Percentiles rank a stretch among this genome's conserved stretches.
Evolutionary conservation across 2,797 vertebrate genomes (phyloP).

Genomic region (Uromys caudimaculatus): DNA sequence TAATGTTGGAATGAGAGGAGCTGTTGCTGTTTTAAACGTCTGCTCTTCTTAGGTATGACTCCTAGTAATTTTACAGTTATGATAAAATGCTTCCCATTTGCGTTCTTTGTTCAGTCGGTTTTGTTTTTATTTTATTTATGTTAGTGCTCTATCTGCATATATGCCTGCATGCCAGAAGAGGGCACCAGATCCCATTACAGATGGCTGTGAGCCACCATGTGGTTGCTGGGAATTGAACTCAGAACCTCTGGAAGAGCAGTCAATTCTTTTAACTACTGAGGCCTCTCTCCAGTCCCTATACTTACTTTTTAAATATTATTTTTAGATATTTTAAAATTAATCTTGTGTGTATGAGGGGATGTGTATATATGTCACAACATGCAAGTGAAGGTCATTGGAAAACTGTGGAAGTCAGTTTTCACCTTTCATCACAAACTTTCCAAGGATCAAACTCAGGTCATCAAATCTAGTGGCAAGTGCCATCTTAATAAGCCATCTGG

Average conservation of each 20-base stretch:
- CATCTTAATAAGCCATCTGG: neutral
- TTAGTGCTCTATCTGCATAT: neutral
- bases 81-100: conserved; percentile 33
- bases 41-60: neutral
- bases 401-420: neutral
- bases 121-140: neutral
- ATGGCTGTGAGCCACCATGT: neutral
- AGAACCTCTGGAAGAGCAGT: neutral
- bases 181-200: neutral
- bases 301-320: neutral
- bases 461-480: neutral
- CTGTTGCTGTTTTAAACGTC: neutral
- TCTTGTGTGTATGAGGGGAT: neutral
- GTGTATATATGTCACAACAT: too few relatives aligned
- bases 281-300: neutral
- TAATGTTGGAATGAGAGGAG: neutral
- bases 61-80: conserved; percentile 16
- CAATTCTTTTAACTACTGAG: neutral
- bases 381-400: too few relatives aligned
- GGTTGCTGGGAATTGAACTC: neutral
- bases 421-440: neutral
- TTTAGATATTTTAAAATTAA: neutral
- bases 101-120: neutral
- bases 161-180: neutral
- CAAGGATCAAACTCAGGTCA: neutral